A percentile compares a stretch with the other conserved stretches of the same genome.
These are phyloP conservation scores for Haplotaxodon microlepis DNA, from an alignment of 2,113 vertebrate species.

Conservation along the genomic window DNA sequence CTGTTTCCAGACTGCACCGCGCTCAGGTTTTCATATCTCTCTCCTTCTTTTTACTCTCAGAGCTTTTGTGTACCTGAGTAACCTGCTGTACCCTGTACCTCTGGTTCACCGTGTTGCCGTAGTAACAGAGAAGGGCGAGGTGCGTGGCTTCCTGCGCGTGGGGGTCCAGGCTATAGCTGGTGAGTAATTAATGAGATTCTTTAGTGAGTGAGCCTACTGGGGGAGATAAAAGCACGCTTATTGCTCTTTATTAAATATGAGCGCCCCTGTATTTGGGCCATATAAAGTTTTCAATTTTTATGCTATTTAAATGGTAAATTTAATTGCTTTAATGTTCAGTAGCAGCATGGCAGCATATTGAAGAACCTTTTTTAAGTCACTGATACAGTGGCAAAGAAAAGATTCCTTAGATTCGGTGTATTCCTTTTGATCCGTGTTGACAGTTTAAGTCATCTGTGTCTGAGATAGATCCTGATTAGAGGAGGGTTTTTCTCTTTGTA, in stretches of 20 bases:
- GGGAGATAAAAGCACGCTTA: not conserved
- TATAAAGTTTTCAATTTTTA: not conserved
- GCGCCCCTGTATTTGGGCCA: not conserved
- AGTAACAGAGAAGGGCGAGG: constrained; percentile 96
- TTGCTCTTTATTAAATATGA: not conserved
- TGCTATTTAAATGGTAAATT: not conserved
- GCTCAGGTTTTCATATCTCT: not conserved
- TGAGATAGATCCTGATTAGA: constrained; percentile 18
- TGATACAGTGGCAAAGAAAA: not conserved
- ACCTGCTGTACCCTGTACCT: constrained; percentile 92
- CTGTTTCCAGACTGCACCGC: not conserved
- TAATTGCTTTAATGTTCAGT: not conserved
- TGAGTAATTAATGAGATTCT: constrained; percentile 62
- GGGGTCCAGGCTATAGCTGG: constrained; percentile 97
- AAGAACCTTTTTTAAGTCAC: not conserved
- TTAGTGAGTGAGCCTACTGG: not conserved
- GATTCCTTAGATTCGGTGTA: not conserved
- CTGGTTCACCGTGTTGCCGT: constrained; percentile 93
- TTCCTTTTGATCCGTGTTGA: constrained; percentile 9
- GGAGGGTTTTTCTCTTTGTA: constrained; percentile 47
- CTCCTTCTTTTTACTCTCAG: constrained; percentile 56
- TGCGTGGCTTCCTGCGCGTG: constrained; percentile 92
- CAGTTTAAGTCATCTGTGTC: not conserved
- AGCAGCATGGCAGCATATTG: not conserved
- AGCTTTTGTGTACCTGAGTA: constrained; percentile 97